Evolutionary conservation across 2,797 vertebrate genomes (phyloP).

Genomic region (Syngnathus acus): DNA sequence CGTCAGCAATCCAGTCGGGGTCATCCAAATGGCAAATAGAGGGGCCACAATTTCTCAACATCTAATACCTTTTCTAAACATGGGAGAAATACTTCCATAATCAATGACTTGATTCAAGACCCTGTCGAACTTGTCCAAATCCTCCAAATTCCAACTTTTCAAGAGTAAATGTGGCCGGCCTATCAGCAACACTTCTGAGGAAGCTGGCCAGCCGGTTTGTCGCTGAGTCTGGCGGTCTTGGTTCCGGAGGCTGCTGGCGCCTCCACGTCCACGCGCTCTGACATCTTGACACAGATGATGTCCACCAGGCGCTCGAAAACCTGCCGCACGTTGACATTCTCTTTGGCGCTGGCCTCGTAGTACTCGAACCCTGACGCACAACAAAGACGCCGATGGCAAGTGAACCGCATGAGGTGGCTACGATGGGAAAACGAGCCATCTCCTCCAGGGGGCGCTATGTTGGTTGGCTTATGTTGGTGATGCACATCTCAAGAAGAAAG

Average conservation of each 20-base stretch:
- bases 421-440: too few relatives aligned
- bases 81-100: too few relatives aligned
- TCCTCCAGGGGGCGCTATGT: too few relatives aligned
- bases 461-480: too few relatives aligned
- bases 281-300: slow-evolving; percentile 97
- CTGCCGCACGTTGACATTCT: slow-evolving; percentile 93
- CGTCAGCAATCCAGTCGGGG: too few relatives aligned
- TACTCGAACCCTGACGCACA: slow-evolving; percentile 82
- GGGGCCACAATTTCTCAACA: too few relatives aligned
- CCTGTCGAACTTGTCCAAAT: too few relatives aligned
- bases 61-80: too few relatives aligned
- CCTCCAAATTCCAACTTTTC: too few relatives aligned
- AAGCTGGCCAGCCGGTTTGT: slow-evolving; percentile 75
- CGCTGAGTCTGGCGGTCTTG: slow-evolving; percentile 82
- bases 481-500: too few relatives aligned
- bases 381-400: not conserved
- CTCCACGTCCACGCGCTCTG: slow-evolving; percentile 84
- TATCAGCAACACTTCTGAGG: slow-evolving; percentile 93
- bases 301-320: slow-evolving; percentile 93
- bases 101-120: slow-evolving; percentile 25
- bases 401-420: not conserved
- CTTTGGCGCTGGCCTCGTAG: slow-evolving; percentile 93
- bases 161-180: too few relatives aligned
- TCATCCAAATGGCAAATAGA: too few relatives aligned
- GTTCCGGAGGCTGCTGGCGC: slow-evolving; percentile 67